Conservation (phyloP, 1,140 invertebrate genomes). For the Lysiphlebus fabarum region DNA sequence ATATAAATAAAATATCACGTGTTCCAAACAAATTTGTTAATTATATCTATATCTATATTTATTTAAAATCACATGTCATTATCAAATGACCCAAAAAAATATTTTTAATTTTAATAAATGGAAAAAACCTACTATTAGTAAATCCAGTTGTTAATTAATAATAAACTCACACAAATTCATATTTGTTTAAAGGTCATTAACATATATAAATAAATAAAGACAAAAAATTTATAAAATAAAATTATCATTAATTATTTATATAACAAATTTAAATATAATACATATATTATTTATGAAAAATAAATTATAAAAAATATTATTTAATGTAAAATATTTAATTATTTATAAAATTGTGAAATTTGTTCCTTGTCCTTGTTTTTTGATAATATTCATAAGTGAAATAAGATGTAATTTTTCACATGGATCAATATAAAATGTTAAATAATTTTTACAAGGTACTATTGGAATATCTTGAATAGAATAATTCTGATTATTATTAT, state of each 20-base stretch:
- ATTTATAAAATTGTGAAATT: slow-evolving; percentile 47
- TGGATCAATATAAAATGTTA: slow-evolving; percentile 53
- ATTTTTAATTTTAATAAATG: no score
- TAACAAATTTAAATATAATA: not conserved
- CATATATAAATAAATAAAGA: no score
- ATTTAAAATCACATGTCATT: no score
- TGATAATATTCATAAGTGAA: slow-evolving; percentile 53
- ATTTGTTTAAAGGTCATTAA: no score
- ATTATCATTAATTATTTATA: not conserved
- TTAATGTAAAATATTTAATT: no score
- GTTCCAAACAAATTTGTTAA: no score
- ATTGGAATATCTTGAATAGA: slow-evolving; percentile 31
- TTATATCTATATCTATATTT: no score
- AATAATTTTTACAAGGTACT: slow-evolving; percentile 38
- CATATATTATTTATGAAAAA: not conserved
- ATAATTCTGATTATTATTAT: slow-evolving; percentile 43
- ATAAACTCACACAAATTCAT: no score
- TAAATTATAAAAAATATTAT: not conserved
- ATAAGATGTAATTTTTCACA: slow-evolving; percentile 55
- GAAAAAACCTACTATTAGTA: no score
- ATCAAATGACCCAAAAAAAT: no score
- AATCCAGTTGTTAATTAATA: no score
- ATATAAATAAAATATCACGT: no score
- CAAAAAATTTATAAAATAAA: slow-evolving; percentile 3
- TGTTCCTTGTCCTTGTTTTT: slow-evolving; percentile 50